A percentile compares a stretch with the other conserved stretches of the same genome.
Evolutionary conservation across 2,113 vertebrate genomes (phyloP).

Genomic region (Leiothrix lutea): DNA sequence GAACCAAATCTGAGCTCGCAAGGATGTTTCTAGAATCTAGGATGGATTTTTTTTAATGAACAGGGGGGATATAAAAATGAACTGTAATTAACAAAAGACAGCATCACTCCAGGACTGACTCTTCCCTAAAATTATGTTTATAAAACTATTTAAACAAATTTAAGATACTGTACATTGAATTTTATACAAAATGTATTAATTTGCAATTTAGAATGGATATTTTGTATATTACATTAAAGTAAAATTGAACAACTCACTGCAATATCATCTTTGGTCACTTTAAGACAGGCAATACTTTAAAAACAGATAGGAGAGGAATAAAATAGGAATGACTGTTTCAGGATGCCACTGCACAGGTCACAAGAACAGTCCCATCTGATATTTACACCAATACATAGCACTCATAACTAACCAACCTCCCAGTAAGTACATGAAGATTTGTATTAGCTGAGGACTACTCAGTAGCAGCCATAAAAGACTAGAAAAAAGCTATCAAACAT

Average conservation of each 20-base stretch:
- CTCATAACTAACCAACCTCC: background rate
- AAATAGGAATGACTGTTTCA: background rate
- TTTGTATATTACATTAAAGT: constrained; percentile 66
- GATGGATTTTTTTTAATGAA: background rate
- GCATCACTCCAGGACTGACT: constrained; percentile 4
- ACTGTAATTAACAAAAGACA: constrained; percentile 13
- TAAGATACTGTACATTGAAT: constrained; percentile 63
- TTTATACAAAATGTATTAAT: constrained; percentile 64
- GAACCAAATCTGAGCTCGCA: background rate
- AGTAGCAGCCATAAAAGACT: background rate
- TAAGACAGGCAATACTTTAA: background rate
- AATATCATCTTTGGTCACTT: constrained; percentile 14
- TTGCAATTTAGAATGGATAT: constrained; percentile 45
- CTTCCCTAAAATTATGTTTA: constrained; percentile 35
- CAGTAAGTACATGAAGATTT: background rate
- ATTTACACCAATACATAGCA: background rate
- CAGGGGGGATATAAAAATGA: constrained; percentile 26
- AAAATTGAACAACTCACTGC: background rate
- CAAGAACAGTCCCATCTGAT: background rate
- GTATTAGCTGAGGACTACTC: background rate
- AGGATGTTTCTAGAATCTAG: background rate
- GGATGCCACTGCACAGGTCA: background rate
- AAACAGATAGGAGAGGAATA: background rate
- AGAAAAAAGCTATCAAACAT: background rate
- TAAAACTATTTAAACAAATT: constrained; percentile 75